These are phyloP conservation scores for Stichopus chloronotus DNA, from an alignment of 35 echinoderm and acorn worm genomes.

Conservation along the genomic window DNA sequence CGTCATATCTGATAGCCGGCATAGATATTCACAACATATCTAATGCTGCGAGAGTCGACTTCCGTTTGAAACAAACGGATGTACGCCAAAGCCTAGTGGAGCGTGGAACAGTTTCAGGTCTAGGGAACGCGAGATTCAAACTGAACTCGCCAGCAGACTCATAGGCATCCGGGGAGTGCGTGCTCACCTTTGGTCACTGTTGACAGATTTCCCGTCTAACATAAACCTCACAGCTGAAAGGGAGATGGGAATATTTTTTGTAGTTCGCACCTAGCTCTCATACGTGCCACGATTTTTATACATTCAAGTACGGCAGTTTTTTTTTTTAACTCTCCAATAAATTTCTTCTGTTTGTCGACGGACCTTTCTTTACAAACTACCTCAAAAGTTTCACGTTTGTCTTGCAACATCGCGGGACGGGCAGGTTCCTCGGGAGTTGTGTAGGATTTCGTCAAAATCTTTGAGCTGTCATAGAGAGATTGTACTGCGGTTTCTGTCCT, in stretches of 20 bases:
- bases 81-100: constrained; percentile 42
- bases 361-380: not conserved
- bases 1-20: too few species aligned
- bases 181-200: constrained; percentile 47
- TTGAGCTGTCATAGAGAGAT: constrained; percentile 36
- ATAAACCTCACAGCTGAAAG: too few species aligned
- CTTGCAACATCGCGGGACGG: not conserved
- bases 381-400: not conserved
- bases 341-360: not conserved
- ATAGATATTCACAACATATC: too few species aligned
- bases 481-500: constrained; percentile 48
- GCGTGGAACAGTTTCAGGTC: not conserved
- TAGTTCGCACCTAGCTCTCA: constrained; percentile 12
- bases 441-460: constrained; percentile 12
- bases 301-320: not conserved
- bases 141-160: not conserved
- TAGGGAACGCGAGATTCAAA: constrained; percentile 38
- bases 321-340: not conserved
- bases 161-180: not conserved
- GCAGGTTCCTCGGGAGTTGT: not conserved
- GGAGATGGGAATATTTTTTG: not conserved
- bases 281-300: not conserved
- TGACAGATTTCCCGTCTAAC: constrained; percentile 26
- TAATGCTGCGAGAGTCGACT: not conserved
- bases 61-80: constrained; percentile 49